phyloP scores from a whole-genome alignment of 2,888 invertebrate genomes.

The Agonum fuliginosum region DNA sequence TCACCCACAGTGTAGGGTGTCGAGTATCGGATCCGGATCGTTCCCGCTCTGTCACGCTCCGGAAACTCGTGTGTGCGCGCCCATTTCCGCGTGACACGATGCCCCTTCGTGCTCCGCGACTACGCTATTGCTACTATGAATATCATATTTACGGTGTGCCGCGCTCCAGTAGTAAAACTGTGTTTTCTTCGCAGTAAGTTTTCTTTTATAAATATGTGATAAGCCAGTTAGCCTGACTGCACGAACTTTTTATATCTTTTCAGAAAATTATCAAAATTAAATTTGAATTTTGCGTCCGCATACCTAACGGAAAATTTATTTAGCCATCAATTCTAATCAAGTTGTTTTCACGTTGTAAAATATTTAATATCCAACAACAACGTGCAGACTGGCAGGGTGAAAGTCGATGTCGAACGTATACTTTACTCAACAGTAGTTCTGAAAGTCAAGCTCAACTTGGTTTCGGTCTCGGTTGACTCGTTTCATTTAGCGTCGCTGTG shows the following conservation, averaged over 20 bases:
- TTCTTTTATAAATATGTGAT: conserved; percentile 48
- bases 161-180: conserved; percentile 48
- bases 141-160: conserved; percentile 51
- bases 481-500: neutral
- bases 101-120: conserved; percentile 11
- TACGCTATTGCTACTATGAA: conserved; percentile 46
- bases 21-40: neutral
- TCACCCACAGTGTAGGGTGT: neutral
- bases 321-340: conserved; percentile 56
- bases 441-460: neutral
- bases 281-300: conserved; percentile 46
- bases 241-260: conserved; percentile 50
- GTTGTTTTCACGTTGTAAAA: conserved; percentile 44
- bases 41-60: neutral
- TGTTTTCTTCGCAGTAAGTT: conserved; percentile 39
- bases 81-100: conserved; percentile 1
- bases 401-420: neutral
- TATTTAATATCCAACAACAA: conserved; percentile 53
- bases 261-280: conserved; percentile 49
- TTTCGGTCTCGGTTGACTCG: neutral
- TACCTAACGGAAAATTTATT: conserved; percentile 51
- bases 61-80: conserved; percentile 21
- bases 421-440: neutral
- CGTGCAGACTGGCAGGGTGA: no score
- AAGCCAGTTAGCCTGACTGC: conserved; percentile 13